A percentile compares a stretch with the other conserved stretches of the same genome.
Conservation (phyloP, 2,888 invertebrate genomes). For the Xestia rhomboidea region DNA sequence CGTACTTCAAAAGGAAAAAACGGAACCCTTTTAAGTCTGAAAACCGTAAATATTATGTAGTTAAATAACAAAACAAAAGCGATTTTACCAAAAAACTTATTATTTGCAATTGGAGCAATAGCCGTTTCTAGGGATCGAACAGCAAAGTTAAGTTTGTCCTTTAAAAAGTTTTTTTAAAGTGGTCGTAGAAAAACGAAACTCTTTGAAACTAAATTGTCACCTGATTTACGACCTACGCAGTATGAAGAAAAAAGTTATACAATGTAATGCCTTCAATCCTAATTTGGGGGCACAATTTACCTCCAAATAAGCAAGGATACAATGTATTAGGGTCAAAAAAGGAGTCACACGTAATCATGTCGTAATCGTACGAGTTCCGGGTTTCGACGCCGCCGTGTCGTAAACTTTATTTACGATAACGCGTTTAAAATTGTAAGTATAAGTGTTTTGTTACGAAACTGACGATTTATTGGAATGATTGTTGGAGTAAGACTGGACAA, state of each 20-base stretch:
- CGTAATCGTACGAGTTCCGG: constrained; percentile 57
- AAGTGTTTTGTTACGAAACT: constrained; percentile 39
- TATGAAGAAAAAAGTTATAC: constrained; percentile 16
- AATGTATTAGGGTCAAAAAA: constrained; percentile 50
- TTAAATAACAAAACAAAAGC: too few species aligned
- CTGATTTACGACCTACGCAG: neutral
- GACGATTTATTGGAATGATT: constrained; percentile 21
- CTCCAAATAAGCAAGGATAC: constrained; percentile 47
- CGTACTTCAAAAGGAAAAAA: too few species aligned
- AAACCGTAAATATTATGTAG: too few species aligned
- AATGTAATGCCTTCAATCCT: constrained; percentile 39
- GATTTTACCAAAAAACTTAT: too few species aligned
- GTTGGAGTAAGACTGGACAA: neutral
- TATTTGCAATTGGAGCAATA: too few species aligned
- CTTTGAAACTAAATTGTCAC: too few species aligned
- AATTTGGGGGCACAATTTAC: constrained; percentile 18
- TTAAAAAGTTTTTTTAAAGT: too few species aligned
- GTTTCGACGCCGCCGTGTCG: constrained; percentile 36
- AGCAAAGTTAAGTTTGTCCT: too few species aligned
- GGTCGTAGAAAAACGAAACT: too few species aligned
- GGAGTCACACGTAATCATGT: constrained; percentile 55
- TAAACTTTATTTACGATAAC: constrained; percentile 45
- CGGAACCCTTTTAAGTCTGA: too few species aligned
- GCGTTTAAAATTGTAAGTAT: constrained; percentile 33
- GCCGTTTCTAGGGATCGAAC: too few species aligned